Evolutionary conservation across 2,113 vertebrate species (phyloP), one percentile per base, ranked within the genome.

Genomic region (Meriones unguiculatus): DNA sequence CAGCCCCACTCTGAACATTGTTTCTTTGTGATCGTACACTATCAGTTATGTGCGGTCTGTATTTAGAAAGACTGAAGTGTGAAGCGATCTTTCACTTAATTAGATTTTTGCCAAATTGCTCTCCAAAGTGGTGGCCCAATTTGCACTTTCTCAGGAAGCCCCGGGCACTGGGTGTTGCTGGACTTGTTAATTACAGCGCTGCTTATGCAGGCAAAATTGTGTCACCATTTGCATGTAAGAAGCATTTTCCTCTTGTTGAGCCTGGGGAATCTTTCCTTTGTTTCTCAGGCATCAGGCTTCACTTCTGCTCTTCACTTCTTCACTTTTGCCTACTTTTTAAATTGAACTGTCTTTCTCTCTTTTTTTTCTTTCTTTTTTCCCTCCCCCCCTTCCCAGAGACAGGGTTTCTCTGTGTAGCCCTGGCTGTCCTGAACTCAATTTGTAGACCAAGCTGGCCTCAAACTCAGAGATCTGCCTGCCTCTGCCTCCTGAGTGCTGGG

Each of bases 31-130:
- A 14, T 18, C 59, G 7, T 64, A 76, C n/a, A 35, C 50, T 46
- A 25, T 77, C 70, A 17, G 72, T 82, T 89, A 50, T 91, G 38
- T 24, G 8, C 52, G 15, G 41, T 35, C 30, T 84, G 25, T 76
- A 50, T 75, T 93, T 85, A 59, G 70, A 93, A 87, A 22, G 80
- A 67, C 62, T 84, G 87, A 35, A 91, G 94, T 1, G 50, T 92
- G 70, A 41, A 67, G 35, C 67, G 9, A 18, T 88, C 82, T 96
- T 96, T 80, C 82, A 91, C 87, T 95, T 96, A 91, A 95, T 96
- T 96, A 96, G 95, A 90, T 93, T 96, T 96, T 95, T 94, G n/a
- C 65, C 59, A 90, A 95, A 93, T 93, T 95, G 84, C 87, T 96
- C 75, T 96, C 87, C 70, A 86, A 90, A 93, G 85, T 54, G 88